Conservation (phyloP, 2,888 invertebrate species). For the Caenorhabditis plicata region DNA sequence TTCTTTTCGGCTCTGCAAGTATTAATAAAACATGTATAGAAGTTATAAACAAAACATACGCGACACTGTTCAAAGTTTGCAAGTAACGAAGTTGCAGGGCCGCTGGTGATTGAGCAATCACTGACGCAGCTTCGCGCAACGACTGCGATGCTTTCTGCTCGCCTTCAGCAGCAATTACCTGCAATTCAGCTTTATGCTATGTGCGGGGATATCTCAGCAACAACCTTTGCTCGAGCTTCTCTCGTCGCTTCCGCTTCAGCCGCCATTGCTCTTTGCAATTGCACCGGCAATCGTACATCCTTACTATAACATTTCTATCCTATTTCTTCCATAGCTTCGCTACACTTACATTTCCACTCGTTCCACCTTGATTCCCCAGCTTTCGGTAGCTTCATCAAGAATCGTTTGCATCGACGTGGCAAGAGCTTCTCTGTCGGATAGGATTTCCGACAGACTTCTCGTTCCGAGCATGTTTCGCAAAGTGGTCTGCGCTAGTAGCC, state of each 20-base stretch:
- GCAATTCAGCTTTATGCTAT: not conserved
- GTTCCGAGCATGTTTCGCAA: constrained; percentile 88
- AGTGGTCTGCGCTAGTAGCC: constrained; percentile 67
- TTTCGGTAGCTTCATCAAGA: constrained; percentile 68
- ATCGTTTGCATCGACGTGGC: constrained; percentile 80
- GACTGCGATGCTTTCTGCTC: constrained; percentile 83
- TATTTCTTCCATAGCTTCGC: not conserved
- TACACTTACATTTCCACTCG: constrained; percentile 58
- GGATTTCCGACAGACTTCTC: constrained; percentile 88
- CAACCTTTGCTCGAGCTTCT: constrained; percentile 73
- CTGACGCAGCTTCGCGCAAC: constrained; percentile 89
- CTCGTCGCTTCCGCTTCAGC: constrained; percentile 91
- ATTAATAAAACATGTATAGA: not conserved
- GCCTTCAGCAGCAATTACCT: constrained; percentile 85
- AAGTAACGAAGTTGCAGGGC: constrained; percentile 89
- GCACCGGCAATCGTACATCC: constrained; percentile 86
- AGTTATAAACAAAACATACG: constrained; percentile 77
- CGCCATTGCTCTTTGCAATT: constrained; percentile 90
- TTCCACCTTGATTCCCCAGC: constrained; percentile 69
- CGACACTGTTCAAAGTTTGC: constrained; percentile 79
- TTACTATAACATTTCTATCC: constrained; percentile 33
- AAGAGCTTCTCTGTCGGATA: constrained; percentile 91
- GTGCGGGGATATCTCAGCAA: not conserved
- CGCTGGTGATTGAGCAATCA: constrained; percentile 83
- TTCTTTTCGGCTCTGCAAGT: constrained; percentile 62